Evolutionary conservation across 2,888 invertebrate genomes (phyloP), one percentile per base, ranked within the genome.

Genomic region (Punctoribates punctum): DNA sequence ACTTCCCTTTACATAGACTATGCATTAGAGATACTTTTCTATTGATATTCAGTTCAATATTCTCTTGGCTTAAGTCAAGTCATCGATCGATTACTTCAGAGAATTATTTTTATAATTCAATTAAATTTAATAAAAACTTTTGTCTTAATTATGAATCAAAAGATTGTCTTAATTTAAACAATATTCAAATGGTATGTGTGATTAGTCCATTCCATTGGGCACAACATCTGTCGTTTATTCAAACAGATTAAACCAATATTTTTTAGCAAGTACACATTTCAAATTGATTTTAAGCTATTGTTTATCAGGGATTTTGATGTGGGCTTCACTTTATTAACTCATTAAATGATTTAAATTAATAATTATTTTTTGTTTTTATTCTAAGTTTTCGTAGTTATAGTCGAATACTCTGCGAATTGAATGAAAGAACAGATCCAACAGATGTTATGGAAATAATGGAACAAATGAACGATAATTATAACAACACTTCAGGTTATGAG

Each of bases 371-470:
- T 5, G 1, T 42, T 9, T 13, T 42, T 1, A 42, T 11, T 42
- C 42, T 13, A 1, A 6, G 34, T 42, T 42, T 42, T 42, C 11
- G 9, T 48, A n/a, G 4, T 54, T 20, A 9, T 42, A 42, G 42
- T 9, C 13, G 1, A 42, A 42, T 42, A 42, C 42, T 5, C 34
- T 38, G 15, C 38, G 38, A 54, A 54, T 54, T n/a, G 54, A 34
- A 38, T 38, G 38, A 67, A 15, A 8, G 34, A 67, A 38, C 38
- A 38, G 34, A 38, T 67, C 65, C 20, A 20, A 72, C 72, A 72
- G 72, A 72, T 72, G 72, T 46, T 72, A 72, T 48, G 15, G 72
- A 72, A 11, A 42, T 48, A 17, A 48, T 25, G 72, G 72, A 72
- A 46, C 72, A 42, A 72, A 72, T 72, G 42, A 72, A 6, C 20